These are phyloP conservation scores for Pitta sordida DNA, from an alignment of 2,113 vertebrate genomes.

Conservation along the genomic window DNA sequence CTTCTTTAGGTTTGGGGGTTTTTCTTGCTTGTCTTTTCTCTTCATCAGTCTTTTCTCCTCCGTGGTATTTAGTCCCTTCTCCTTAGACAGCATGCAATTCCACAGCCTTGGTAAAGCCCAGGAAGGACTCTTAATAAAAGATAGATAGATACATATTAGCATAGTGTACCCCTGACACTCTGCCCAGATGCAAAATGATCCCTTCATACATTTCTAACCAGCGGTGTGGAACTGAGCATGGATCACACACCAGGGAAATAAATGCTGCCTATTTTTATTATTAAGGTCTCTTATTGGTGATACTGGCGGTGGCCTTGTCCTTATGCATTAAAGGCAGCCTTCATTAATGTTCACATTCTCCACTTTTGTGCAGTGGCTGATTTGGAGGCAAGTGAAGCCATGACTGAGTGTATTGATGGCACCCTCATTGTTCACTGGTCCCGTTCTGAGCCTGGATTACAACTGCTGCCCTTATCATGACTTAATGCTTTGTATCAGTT, in stretches of 20 bases:
- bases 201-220: neutral
- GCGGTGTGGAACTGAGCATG: neutral
- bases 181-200: neutral
- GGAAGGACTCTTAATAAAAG: neutral
- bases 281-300: neutral
- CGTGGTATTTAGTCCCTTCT: neutral
- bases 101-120: neutral
- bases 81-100: neutral
- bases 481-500: neutral
- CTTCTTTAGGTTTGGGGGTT: neutral
- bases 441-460: neutral
- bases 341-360: neutral
- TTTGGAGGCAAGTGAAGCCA: neutral
- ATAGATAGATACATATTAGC: neutral
- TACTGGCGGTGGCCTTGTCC: neutral
- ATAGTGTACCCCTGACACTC: neutral
- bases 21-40: neutral
- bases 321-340: neutral
- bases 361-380: neutral
- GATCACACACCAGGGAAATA: neutral
- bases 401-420: neutral
- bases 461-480: neutral
- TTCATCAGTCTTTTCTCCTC: neutral
- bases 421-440: neutral
- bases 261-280: neutral